phyloP scores from a whole-genome alignment of 1,140 invertebrate genomes.

The Drosophila watanabei region DNA sequence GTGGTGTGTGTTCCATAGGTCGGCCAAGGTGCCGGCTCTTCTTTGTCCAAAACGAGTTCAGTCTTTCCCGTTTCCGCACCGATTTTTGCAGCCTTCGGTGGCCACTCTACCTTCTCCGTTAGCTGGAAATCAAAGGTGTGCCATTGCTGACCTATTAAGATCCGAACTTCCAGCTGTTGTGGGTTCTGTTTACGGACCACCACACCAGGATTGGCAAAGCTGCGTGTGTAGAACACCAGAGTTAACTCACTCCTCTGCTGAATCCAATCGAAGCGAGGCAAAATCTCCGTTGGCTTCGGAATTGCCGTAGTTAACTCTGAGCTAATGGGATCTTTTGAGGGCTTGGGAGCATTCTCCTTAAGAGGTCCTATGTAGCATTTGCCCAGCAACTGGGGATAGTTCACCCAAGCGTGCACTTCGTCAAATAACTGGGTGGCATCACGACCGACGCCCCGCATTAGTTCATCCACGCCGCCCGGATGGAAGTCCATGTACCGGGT shows the following conservation, averaged over 20 bases:
- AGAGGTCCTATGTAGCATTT: constrained; percentile 96
- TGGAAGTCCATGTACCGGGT: constrained; percentile 98
- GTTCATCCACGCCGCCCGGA: constrained; percentile 95
- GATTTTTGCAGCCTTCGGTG: constrained; percentile 84
- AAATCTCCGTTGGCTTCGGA: constrained; percentile 67
- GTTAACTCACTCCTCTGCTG: constrained; percentile 88
- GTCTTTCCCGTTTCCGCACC: constrained; percentile 85
- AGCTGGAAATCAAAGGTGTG: constrained; percentile 83
- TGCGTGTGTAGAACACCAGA: constrained; percentile 88
- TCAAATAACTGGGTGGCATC: constrained; percentile 98
- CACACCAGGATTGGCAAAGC: constrained; percentile 87
- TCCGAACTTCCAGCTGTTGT: constrained; percentile 74
- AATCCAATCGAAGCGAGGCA: constrained; percentile 89
- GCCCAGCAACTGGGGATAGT: constrained; percentile 96
- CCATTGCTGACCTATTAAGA: constrained; percentile 71
- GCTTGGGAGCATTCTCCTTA: constrained; percentile 25
- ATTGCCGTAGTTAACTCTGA: background rate
- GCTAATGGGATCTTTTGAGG: background rate
- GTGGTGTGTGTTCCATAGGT: constrained; percentile 81
- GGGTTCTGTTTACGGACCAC: constrained; percentile 79
- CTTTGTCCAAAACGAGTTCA: constrained; percentile 86
- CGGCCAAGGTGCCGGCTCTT: constrained; percentile 85
- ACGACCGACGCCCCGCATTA: constrained; percentile 95
- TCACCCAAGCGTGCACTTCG: constrained; percentile 98
- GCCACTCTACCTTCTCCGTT: constrained; percentile 85